A percentile compares a stretch with the other conserved stretches of the same genome.
Evolutionary conservation across 2,888 invertebrate species (phyloP).

Genomic region (Hemithea aestivaria): DNA sequence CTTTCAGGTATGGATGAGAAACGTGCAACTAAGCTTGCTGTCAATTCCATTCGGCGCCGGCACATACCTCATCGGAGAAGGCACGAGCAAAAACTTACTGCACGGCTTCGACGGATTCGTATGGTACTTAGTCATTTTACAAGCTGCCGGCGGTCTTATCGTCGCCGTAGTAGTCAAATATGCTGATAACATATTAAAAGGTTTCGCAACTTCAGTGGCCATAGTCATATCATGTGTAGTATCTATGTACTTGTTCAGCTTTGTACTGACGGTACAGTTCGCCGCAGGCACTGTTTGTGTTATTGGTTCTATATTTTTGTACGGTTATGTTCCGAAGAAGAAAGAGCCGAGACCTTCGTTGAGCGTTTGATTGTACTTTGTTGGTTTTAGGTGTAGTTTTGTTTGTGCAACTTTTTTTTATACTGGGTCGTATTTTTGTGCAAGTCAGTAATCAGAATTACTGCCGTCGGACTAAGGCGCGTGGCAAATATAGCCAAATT

Average conservation of each 20-base stretch:
- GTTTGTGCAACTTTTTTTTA: no score
- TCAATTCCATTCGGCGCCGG: conserved; percentile 93
- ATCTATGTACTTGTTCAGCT: conserved; percentile 95
- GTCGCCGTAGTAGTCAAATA: conserved; percentile 99
- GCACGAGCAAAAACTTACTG: conserved; percentile 81
- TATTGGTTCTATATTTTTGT: conserved; percentile 96
- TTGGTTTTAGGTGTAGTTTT: no score
- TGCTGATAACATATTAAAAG: conserved; percentile 99
- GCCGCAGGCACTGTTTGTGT: conserved; percentile 91
- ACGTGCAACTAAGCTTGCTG: conserved; percentile 95
- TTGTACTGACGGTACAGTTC: conserved; percentile 92
- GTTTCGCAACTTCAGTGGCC: conserved; percentile 98
- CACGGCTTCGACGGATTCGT: conserved; percentile 90
- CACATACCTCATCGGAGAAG: conserved; percentile 89
- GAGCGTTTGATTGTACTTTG: conserved; percentile 52
- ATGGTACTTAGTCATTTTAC: conserved; percentile 91
- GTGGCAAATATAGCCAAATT: no score
- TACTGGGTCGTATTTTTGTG: no score
- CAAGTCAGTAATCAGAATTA: no score
- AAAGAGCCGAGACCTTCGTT: conserved; percentile 51
- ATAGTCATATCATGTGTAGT: conserved; percentile 97
- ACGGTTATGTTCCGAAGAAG: conserved; percentile 87
- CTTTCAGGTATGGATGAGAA: conserved; percentile 93
- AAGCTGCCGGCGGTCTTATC: conserved; percentile 96
- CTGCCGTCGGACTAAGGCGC: no score